Base-by-base conservation (phyloP, 2,113 vertebrate genomes). In the Sinocyclocheilus anophthalmus region DNA sequence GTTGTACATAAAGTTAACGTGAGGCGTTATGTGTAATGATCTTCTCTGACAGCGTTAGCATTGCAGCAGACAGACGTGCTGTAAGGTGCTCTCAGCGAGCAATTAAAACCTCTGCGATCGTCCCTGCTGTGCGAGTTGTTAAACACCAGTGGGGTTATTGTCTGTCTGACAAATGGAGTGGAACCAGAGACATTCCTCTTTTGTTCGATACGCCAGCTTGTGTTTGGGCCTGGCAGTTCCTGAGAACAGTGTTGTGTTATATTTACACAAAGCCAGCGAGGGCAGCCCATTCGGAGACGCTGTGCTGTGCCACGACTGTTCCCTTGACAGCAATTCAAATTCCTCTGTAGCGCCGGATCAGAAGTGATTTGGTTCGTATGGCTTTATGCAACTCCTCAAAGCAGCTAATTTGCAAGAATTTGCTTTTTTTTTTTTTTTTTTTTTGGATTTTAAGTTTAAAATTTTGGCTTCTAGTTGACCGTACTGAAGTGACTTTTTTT, bases 91-190 rank as follows among this genome's bases (percentile, higher is more conserved):
- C 89, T 96, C 95, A 93, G 91, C 94, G 93, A 94, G 94, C 94
- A 95, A 95, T 96, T 97, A 97, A 96, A 96, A 93, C 88, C 90
- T 93, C 93, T 92, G 93, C 95, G 95, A 96, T 97, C 95, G 95
- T 92, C 93, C 95, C 95, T 95, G 94, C 93, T 93, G 95, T 93
- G 94, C 93, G 94, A 94, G 96, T 93, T 96, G 96, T 96, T 96
- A 96, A 96, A 96, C 95, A 96, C 96, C 95, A 96, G 94, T 93
- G 95, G 95, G 45, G 95, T 96, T 96, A 96, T 96, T 96, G 95
- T 96, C 95, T 94, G 95, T 93, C 92, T 92, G 96, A 93, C 94
- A 95, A 97, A 95, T 92, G 91, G 95, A 80, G 91, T 94, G 96
- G 96, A 97, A 97, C 95, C 91, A 88, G 91, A 94, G 92, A 93